These are phyloP conservation scores for Spodoptera litura DNA, from an alignment of 1,140 invertebrate species.

Conservation along the genomic window DNA sequence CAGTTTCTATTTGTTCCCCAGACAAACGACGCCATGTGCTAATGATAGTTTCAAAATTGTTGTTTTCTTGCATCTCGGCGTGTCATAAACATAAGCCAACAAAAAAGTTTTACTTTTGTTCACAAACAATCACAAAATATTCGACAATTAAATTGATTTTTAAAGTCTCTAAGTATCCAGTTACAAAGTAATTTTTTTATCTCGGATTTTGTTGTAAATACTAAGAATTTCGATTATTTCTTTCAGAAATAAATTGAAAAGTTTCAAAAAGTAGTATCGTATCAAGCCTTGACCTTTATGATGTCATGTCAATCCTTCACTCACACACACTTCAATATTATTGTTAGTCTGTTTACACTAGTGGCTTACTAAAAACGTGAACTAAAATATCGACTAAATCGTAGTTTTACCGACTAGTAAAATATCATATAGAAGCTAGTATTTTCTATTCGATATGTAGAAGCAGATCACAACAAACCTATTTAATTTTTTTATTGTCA, in stretches of 20 bases:
- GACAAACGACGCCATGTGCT: slow-evolving; percentile 78
- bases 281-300: slow-evolving; percentile 28
- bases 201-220: neutral
- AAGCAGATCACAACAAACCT: too few species aligned
- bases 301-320: slow-evolving; percentile 25
- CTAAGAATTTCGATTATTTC: slow-evolving; percentile 1
- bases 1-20: slow-evolving; percentile 67
- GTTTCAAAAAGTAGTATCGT: slow-evolving; percentile 20
- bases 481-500: too few species aligned
- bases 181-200: neutral
- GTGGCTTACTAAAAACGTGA: neutral
- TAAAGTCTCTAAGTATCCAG: neutral
- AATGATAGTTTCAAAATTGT: slow-evolving; percentile 78
- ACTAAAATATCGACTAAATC: neutral
- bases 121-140: slow-evolving; percentile 15
- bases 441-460: too few species aligned
- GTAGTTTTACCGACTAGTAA: too few species aligned
- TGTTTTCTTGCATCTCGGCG: slow-evolving; percentile 76
- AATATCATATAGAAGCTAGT: too few species aligned
- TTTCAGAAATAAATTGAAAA: slow-evolving; percentile 26
- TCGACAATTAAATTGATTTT: neutral
- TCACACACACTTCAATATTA: neutral
- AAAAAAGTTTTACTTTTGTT: slow-evolving; percentile 67
- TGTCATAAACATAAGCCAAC: slow-evolving; percentile 60
- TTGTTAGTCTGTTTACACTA: neutral